Evolutionary conservation across 2,797 vertebrate species (phyloP).

Genomic region (Platalea minor): DNA sequence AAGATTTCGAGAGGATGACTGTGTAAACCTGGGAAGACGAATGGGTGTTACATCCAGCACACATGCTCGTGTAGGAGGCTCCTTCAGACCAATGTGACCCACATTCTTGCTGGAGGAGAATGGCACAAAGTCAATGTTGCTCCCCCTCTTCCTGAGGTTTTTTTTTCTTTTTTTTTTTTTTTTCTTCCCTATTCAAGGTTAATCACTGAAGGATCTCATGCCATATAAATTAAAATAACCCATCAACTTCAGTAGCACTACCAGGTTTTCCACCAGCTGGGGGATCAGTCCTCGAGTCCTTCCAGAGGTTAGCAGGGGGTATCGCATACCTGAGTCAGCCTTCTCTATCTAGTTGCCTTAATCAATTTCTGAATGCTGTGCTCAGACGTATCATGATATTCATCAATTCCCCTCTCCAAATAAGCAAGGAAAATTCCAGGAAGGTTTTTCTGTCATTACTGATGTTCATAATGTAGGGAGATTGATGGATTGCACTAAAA

Average conservation of each 20-base stretch:
- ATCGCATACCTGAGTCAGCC: neutral
- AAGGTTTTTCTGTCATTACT: conserved; percentile 32
- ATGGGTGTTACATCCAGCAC: neutral
- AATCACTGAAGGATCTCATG: fast-evolving
- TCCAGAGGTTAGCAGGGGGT: neutral
- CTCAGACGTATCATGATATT: neutral
- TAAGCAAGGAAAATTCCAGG: conserved; percentile 31
- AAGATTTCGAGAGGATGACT: neutral
- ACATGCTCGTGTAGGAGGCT: fast-evolving
- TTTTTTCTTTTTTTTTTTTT: neutral
- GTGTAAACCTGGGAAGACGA: neutral
- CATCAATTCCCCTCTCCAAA: conserved; percentile 16
- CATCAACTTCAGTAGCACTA: neutral
- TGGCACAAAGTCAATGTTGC: neutral
- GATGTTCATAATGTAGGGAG: conserved; percentile 23
- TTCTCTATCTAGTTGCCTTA: neutral
- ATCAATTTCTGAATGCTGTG: neutral
- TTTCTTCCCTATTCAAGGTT: neutral
- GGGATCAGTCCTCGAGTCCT: neutral
- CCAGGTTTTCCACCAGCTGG: neutral
- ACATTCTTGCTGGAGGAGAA: neutral
- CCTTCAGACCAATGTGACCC: neutral
- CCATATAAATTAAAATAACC: neutral
- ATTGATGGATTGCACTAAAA: conserved; percentile 61
- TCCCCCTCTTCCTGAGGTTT: neutral